Evolutionary conservation across 2,113 vertebrate genomes (phyloP), one percentile per base, ranked within the genome.

Genomic region (Psittacara wagleri): DNA sequence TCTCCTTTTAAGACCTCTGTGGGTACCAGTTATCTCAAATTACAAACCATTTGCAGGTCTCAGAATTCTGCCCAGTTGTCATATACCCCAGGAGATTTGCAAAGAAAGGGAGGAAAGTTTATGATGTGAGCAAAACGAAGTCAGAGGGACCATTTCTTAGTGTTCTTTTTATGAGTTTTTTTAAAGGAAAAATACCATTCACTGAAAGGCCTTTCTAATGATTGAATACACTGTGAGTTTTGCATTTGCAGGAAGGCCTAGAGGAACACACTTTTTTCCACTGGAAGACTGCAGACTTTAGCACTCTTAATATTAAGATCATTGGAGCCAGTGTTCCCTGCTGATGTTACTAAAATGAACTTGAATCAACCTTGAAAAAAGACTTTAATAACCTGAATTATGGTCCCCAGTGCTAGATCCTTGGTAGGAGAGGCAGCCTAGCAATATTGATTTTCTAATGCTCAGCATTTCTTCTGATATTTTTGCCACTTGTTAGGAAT

Each of bases 341-440:
- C 52, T 94, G 66, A 31, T 87, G 52, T 79, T 94, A 68, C 93
- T 66, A 31, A 91, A 94, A n/a, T 82, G 57, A 92, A 69, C 87
- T 92, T 95, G 61, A 85, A 82, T 87, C 81, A 79, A 2, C 94
- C 81, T 39, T 76, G 86, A 52, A 92, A 86, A 86, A 88, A 74
- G 6, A 39, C 48, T 91, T 78, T 46, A 76, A 49, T 91, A 91
- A 94, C 69, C 69, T 92, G 67, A 85, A 49, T 94, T 86, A 57
- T 76, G 62, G 37, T 54, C 77, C 43, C n/a, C 24, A 66, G 35
- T 91, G 61, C 66, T 91, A 64, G 74, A 69, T 66, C 48, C 69
- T 64, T 15, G 11, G 35, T 31, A 76, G 75, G 33, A 84, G 39
- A 73, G 37, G 39, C 46, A 86, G 28, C 35, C 73, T 81, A 54